Evolutionary conservation across 1,140 invertebrate species (phyloP).

Genomic region (Caenorhabditis briggsae): DNA sequence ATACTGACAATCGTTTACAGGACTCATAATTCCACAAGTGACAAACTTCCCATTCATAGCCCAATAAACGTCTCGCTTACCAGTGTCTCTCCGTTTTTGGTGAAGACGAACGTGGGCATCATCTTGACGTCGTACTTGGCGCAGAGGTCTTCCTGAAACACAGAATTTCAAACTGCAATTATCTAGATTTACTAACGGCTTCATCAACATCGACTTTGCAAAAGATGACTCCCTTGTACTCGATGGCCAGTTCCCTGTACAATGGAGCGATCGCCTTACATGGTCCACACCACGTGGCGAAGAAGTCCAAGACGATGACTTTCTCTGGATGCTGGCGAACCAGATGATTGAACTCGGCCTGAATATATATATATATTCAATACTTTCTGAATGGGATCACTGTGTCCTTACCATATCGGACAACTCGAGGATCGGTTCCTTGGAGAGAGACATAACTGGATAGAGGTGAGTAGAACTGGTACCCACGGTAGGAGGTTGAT

Average conservation of each 20-base stretch:
- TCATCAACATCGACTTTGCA: conserved; percentile 75
- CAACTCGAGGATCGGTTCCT: conserved; percentile 19
- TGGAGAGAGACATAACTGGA: not conserved
- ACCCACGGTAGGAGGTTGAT: not conserved
- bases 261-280: conserved; percentile 91
- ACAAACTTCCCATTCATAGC: no score
- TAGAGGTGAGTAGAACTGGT: not conserved
- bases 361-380: not conserved
- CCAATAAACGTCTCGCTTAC: conserved; percentile 55
- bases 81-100: conserved; percentile 72
- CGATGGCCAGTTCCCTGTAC: conserved; percentile 78
- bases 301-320: conserved; percentile 88
- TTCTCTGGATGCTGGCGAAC: conserved; percentile 81
- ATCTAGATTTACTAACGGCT: not conserved
- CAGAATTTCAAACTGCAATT: not conserved
- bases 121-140: conserved; percentile 75
- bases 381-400: not conserved
- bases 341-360: conserved; percentile 14
- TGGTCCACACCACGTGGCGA: conserved; percentile 85
- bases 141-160: conserved; percentile 69
- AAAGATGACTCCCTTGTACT: conserved; percentile 62
- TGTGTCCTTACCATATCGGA: conserved; percentile 1
- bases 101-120: conserved; percentile 76
- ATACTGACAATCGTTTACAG: no score
- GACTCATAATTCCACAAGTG: conserved; percentile 29